Conservation (phyloP, 2,888 invertebrate genomes). For the Schrankia costaestrigalis region DNA sequence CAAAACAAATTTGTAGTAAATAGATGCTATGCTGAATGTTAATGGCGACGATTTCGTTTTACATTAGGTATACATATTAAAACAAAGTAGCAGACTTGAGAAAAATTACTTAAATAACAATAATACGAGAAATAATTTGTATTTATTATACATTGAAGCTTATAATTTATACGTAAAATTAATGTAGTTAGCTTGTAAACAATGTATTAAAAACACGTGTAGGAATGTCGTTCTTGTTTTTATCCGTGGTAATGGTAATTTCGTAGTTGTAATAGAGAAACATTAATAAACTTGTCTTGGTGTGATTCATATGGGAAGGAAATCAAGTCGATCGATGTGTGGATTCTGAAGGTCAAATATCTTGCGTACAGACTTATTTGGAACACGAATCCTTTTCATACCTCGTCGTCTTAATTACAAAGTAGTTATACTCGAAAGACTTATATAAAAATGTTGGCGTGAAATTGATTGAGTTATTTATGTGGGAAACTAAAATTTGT, state of each 20-base stretch:
- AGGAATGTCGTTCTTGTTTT: slow-evolving; percentile 24
- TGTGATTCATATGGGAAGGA: slow-evolving; percentile 35
- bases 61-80: slow-evolving; percentile 40
- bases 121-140: slow-evolving; percentile 14
- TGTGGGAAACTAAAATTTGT: slow-evolving; percentile 1
- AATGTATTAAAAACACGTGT: slow-evolving; percentile 11
- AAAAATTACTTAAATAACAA: slow-evolving; percentile 35
- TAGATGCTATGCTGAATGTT: slow-evolving; percentile 35
- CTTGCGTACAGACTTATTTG: slow-evolving; percentile 10
- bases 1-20: slow-evolving; percentile 35
- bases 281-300: slow-evolving; percentile 24
- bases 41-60: slow-evolving; percentile 39
- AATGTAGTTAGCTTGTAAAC: slow-evolving; percentile 7
- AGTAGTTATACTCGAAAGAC: slow-evolving; percentile 6
- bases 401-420: no score
- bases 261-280: slow-evolving; percentile 18
- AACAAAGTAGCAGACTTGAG: slow-evolving; percentile 30
- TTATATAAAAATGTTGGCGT: slow-evolving; percentile 2
- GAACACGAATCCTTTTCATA: no score
- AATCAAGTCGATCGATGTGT: slow-evolving; percentile 19
- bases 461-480: slow-evolving; percentile 3
- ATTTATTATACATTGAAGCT: slow-evolving; percentile 14
- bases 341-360: slow-evolving; percentile 26
- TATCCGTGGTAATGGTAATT: slow-evolving; percentile 16
- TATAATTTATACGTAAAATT: slow-evolving; percentile 8